Base-by-base conservation (phyloP, 2,113 vertebrate genomes). In the Nycticryphes semicollaris region DNA sequence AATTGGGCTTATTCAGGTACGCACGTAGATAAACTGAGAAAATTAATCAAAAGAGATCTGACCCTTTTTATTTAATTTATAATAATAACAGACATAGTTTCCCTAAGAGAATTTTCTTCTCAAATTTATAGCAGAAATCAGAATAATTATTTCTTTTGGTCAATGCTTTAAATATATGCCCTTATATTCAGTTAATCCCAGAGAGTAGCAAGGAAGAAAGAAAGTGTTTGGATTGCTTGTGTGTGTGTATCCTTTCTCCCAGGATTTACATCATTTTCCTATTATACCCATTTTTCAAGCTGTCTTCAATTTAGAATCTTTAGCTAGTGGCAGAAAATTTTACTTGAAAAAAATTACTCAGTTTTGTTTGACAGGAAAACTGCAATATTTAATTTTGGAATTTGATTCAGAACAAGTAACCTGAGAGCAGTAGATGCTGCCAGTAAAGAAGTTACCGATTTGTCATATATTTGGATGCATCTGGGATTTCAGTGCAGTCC, bases 291-390 rank as follows among this genome's bases (percentile, higher is more conserved):
- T 57, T 94, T 85, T 94, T 90, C 33, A 95, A 70, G 30, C 53
- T 90, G 53, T 73, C 54, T 77, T 81, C 35, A 47, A 33, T 68
- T 80, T 64, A 88, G 48, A 76, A 64, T 73, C 23, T 37, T 86
- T 76, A 83, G 70, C 75, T 73, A 53, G 63, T 84, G 64, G 69
- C 80, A 92, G 54, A 77, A 94, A 69, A 89, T 27, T 39, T 35
- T 86, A 41, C 50, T 86, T 66, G 59, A 73, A 95, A 90, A 8
- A 82, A 96, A 96, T 95, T 94, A 88, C 31, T 80, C 89, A 69
- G 57, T 23, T 76, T 88, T 86, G 39, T 85, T 94, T 43, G 68
- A 43, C 67, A 92, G 45, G 37, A 92, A 86, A 86, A 43, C 30
- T 21, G 59, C 20, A 83, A 33, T 93, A 90, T 62, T 80, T 87